phyloP scores from a whole-genome alignment of 2,888 invertebrate species.

The Onthophagus sagittarius region DNA sequence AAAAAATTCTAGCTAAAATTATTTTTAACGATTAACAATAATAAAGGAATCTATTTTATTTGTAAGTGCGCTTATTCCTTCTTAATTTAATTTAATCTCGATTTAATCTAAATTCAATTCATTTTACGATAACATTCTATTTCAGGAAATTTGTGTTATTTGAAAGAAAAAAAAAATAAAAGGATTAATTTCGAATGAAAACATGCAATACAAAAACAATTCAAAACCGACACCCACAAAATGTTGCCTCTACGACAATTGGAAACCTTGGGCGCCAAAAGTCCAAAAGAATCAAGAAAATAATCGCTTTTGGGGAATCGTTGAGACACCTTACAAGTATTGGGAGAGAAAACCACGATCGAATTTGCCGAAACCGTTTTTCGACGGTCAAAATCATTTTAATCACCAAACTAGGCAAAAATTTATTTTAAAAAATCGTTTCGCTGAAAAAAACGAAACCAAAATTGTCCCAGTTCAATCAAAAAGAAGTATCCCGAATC shows the following conservation, averaged over 20 bases:
- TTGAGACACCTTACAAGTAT: neutral
- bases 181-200: neutral
- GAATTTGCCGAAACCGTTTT: neutral
- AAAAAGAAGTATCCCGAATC: slow-evolving; percentile 22
- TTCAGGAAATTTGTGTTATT: too few species aligned
- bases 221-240: neutral
- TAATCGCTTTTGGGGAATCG: neutral
- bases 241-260: neutral
- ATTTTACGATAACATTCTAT: too few species aligned
- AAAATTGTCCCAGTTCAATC: neutral
- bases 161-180: too few species aligned
- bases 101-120: too few species aligned
- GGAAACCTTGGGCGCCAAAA: neutral
- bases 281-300: neutral
- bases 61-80: too few species aligned
- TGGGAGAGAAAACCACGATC: neutral
- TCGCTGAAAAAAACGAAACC: neutral
- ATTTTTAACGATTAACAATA: too few species aligned
- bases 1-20: too few species aligned
- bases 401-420: neutral
- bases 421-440: slow-evolving; percentile 13
- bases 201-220: neutral
- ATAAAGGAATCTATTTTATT: too few species aligned
- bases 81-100: too few species aligned
- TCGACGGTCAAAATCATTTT: neutral